Evolutionary conservation across 2,113 vertebrate genomes (phyloP), one percentile per base, ranked within the genome.

Genomic region (Gadus macrocephalus): DNA sequence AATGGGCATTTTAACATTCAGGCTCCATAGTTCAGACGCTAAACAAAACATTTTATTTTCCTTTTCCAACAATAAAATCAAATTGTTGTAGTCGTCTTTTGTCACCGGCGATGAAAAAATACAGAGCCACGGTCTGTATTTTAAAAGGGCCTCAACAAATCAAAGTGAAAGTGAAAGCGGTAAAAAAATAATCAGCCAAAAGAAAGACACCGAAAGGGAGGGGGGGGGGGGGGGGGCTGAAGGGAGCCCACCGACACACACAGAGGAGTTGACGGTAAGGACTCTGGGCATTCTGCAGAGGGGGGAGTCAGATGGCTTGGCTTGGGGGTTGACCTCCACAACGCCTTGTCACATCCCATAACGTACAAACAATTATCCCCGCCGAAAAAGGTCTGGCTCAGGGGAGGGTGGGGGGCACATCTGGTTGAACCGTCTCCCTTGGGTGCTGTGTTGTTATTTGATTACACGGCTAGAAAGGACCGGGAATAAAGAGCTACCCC

Each of bases 271-370:
- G 53, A 16, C 12, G 22, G 8, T 62, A 16, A 64, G 35, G 25
- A n/a, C 15, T 11, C 2, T 53, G 66, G 27, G 15, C 20, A 17
- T 8, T 15, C 7, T 0, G 27, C 22, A 22, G 53, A 56, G 16
- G 62, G 62, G 16, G 62, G 62, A 64, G 62, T 59, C 68, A 49
- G 56, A 49, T 59, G 71, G 67, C 25, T 19, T 28, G 22, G 62
- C 69, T 5, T 25, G 68, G 22, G 22, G 62, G 70, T 65, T 70
- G 69, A 81, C 76, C 53, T 55, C 67, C 64, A 70, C 59, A 64
- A n/a, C 53, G 35, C 58, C 49, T 64, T 73, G 75, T 73, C 77
- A 71, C 67, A 65, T 78, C 70, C 65, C 1, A 63, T 80, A 53
- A 72, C 71, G 61, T 67, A 60, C 64, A 20, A 72, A 72, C 69